These are phyloP conservation scores for Tetramorium alpestre DNA, from an alignment of 1,140 invertebrate species.

Conservation along the genomic window DNA sequence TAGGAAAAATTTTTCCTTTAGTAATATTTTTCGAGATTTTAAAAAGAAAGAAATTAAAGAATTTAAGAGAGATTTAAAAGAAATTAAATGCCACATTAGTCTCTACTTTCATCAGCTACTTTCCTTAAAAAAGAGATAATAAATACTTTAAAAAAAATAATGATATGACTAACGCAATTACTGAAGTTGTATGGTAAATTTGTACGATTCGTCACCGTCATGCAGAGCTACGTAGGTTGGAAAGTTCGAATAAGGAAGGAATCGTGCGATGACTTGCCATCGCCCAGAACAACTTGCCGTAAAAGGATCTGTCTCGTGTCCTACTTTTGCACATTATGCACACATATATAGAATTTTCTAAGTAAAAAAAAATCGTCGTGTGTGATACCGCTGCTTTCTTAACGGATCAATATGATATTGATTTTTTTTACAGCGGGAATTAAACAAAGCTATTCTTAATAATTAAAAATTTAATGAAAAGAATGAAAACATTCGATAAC, in stretches of 20 bases:
- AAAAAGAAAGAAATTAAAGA: background rate
- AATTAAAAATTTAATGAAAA: background rate
- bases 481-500: background rate
- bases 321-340: constrained; percentile 80
- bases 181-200: constrained; percentile 42
- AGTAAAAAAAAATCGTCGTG: background rate
- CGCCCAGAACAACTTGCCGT: constrained; percentile 76
- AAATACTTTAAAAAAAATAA: constrained; percentile 20
- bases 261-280: constrained; percentile 60
- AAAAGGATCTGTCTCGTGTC: constrained; percentile 80
- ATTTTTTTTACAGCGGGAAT: constrained; percentile 15
- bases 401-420: background rate
- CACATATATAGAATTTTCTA: background rate
- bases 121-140: background rate
- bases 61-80: background rate
- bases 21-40: background rate
- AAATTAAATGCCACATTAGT: background rate
- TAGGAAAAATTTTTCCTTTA: background rate
- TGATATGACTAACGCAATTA: constrained; percentile 20
- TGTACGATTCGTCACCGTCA: constrained; percentile 45
- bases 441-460: background rate
- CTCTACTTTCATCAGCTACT: background rate
- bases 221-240: background rate
- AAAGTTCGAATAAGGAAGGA: constrained; percentile 67
- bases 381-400: background rate